Evolutionary conservation across 2,113 vertebrate species (phyloP).

Genomic region (Fulmarus glacialis): DNA sequence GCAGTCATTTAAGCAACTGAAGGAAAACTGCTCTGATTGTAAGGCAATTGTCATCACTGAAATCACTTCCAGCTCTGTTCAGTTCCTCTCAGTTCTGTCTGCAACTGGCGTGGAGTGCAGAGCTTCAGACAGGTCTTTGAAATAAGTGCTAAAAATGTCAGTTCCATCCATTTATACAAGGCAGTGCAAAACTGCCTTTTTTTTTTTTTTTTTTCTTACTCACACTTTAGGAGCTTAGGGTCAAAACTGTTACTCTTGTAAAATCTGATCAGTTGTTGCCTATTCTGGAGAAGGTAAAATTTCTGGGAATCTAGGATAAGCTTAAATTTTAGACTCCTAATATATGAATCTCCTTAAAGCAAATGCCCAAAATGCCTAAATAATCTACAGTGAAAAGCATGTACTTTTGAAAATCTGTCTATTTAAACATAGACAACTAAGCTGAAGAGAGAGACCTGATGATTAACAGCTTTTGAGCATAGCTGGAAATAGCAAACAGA

Average conservation of each 20-base stretch:
- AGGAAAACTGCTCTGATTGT: slow-evolving; percentile 19
- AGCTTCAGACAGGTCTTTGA: not conserved
- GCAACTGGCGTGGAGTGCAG: not conserved
- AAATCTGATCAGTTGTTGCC: not conserved
- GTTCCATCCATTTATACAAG: not conserved
- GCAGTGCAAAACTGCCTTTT: not conserved
- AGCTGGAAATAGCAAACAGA: not conserved
- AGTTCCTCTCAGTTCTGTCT: not conserved
- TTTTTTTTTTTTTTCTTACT: not conserved
- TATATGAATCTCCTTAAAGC: not conserved
- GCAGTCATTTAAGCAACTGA: not conserved
- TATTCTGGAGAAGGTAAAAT: not conserved
- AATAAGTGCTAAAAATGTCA: not conserved
- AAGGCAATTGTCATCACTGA: slow-evolving; percentile 28
- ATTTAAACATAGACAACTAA: not conserved
- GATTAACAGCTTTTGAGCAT: not conserved
- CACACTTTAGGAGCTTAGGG: not conserved
- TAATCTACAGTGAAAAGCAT: not conserved
- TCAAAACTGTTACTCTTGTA: not conserved
- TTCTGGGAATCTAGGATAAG: not conserved
- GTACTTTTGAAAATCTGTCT: not conserved
- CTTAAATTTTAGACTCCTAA: not conserved
- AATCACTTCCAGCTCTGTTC: slow-evolving; percentile 15
- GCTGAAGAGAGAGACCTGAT: not conserved
- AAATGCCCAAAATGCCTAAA: not conserved